Percentiles rank a stretch among this genome's conserved stretches.
These are phyloP conservation scores for Watsonalla binaria DNA, from an alignment of 2,888 invertebrate genomes.

Conservation along the genomic window DNA sequence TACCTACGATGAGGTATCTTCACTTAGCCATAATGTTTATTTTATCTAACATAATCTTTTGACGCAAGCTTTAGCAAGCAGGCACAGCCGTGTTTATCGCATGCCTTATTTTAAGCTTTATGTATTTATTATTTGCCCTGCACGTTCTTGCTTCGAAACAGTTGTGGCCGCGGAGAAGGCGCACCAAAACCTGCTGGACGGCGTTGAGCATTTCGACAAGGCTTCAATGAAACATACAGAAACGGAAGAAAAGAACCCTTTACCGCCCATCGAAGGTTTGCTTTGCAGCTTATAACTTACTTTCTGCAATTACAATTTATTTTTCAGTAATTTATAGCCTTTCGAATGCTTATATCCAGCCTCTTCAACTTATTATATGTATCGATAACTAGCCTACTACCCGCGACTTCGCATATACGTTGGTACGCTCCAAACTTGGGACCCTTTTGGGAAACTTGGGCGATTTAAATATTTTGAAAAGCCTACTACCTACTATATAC, in stretches of 20 bases:
- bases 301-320: too few relatives aligned
- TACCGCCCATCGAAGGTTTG: conserved; percentile 86
- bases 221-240: conserved; percentile 84
- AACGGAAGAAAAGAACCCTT: conserved; percentile 85
- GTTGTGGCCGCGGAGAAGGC: conserved; percentile 86
- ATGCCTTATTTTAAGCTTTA: conserved; percentile 13
- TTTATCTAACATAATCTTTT: not conserved
- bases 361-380: too few relatives aligned
- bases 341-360: too few relatives aligned
- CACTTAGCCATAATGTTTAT: too few relatives aligned
- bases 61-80: not conserved
- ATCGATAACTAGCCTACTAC: too few relatives aligned
- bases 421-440: too few relatives aligned
- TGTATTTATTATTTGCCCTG: conserved; percentile 45
- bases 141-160: conserved; percentile 72
- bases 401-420: too few relatives aligned
- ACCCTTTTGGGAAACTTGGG: too few relatives aligned
- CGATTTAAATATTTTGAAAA: too few relatives aligned
- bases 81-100: conserved; percentile 1
- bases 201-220: conserved; percentile 86
- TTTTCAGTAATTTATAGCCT: too few relatives aligned
- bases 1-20: too few relatives aligned
- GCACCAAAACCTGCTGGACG: conserved; percentile 84
- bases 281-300: conserved; percentile 32
- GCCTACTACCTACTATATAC: too few relatives aligned